Evolutionary conservation across 2,888 invertebrate genomes (phyloP), one percentile per base, ranked within the genome.

Genomic region (Sepiola atlantica): DNA sequence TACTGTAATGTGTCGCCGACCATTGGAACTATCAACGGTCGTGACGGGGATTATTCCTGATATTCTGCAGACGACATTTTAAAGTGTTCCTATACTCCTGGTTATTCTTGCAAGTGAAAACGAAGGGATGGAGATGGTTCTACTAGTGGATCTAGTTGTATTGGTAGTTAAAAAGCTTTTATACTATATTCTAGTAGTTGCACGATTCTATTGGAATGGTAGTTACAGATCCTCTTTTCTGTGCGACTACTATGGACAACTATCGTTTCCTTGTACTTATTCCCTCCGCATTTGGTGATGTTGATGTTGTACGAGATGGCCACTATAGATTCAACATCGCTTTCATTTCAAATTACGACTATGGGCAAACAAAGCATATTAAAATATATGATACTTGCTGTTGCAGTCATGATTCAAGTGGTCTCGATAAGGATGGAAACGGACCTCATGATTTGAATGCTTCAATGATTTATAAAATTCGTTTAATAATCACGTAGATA

Each of bases 241-340:
- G 77, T 77, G 77, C 77, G 77, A 77, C 77, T 77, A 77, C 77
- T 77, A 77, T 77, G 77, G 77, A 32, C 77, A n/a, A 77, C 77
- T 77, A 77, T n/a, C 77, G 77, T 77, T 77, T 77, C 16, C 77
- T 77, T 14, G n/a, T 77, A 77, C 77, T 77, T 77, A 57, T n/a
- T 77, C n/a, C n/a, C n/a, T 77, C 77, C 77, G n/a, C n/a, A 77
- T n/a, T 77, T n/a, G n/a, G 77, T 77, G n/a, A 77, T 77, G n/a
- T 77, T 77, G 77, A n/a, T 77, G 77, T n/a, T 77, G n/a, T 77
- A 32, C n/a, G 77, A n/a, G 77, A 77, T n/a, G 77, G 77, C 77
- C 16, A n/a, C 77, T 61, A 61, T 8, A 61, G 10, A 61, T 61
- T 61, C 61, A 61, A 0, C 28, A 77, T 77, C n/a, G n/a, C 77